A percentile compares a stretch with the other conserved stretches of the same genome.
Conservation (phyloP, 2,113 vertebrate species). For the Oenanthe melanoleuca region DNA sequence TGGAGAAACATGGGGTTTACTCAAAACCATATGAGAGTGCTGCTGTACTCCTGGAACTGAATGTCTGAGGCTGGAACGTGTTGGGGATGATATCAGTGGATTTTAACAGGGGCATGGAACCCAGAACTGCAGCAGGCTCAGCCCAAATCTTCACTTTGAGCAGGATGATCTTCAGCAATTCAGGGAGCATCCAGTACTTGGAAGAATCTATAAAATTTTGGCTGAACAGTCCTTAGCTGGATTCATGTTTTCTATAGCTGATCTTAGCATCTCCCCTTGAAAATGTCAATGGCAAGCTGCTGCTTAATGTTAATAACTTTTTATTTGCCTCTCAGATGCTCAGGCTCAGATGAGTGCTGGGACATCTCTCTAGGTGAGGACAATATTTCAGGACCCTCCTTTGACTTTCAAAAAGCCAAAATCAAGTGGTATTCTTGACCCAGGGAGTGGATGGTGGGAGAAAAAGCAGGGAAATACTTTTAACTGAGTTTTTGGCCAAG, state of each 20-base stretch:
- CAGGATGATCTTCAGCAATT: neutral
- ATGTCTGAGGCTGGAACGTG: neutral
- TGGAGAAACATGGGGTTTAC: conserved; percentile 21
- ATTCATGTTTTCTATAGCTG: neutral
- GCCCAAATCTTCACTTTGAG: neutral
- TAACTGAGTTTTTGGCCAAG: neutral
- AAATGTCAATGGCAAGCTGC: neutral
- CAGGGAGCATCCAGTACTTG: neutral
- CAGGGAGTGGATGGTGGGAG: neutral
- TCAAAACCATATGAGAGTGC: conserved; percentile 53
- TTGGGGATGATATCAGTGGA: neutral
- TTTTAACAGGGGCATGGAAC: neutral
- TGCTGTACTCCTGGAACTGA: conserved; percentile 31
- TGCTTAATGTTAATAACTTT: neutral
- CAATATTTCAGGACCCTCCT: neutral
- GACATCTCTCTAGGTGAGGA: neutral
- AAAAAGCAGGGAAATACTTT: neutral
- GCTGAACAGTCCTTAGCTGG: neutral
- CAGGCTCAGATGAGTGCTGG: neutral
- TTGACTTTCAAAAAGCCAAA: neutral
- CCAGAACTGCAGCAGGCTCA: neutral
- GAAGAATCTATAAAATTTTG: neutral
- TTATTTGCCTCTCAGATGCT: neutral
- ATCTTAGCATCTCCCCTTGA: neutral
- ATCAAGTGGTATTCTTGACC: neutral